Conservation (phyloP, 2,888 invertebrate genomes). For the Zygothrica quintamaculata region DNA sequence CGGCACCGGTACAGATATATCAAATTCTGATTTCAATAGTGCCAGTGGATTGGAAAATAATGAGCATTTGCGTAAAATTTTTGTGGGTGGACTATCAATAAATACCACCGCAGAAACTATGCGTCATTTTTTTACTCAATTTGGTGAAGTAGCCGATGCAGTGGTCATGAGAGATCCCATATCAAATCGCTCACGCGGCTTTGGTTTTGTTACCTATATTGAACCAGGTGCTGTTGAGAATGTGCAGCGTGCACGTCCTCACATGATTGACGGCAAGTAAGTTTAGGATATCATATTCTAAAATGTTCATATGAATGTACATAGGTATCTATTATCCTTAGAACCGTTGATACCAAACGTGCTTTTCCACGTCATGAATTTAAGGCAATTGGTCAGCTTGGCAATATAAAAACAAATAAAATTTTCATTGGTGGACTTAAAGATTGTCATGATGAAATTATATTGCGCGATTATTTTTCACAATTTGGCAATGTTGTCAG, state of each 20-base stretch:
- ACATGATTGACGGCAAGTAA: constrained; percentile 85
- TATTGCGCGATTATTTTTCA: constrained; percentile 77
- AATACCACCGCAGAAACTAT: constrained; percentile 75
- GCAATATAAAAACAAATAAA: constrained; percentile 69
- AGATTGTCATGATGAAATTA: constrained; percentile 79
- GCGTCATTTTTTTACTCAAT: constrained; percentile 75
- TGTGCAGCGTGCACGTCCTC: constrained; percentile 79
- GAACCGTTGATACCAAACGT: constrained; percentile 81
- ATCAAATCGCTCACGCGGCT: constrained; percentile 81
- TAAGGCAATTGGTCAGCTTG: constrained; percentile 56
- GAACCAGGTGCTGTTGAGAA: constrained; percentile 76
- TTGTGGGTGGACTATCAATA: constrained; percentile 80
- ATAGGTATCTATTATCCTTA: constrained; percentile 32
- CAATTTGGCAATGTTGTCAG: constrained; percentile 77
- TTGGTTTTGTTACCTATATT: constrained; percentile 81
- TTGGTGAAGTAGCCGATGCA: constrained; percentile 79
- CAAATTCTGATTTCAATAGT: constrained; percentile 1
- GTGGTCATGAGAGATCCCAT: constrained; percentile 82
- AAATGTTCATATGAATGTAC: too few species aligned
- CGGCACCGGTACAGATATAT: not conserved
- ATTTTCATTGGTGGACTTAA: constrained; percentile 82
- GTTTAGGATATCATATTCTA: constrained; percentile 54
- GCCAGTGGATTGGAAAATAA: constrained; percentile 8
- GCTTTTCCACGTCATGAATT: constrained; percentile 80
- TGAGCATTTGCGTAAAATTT: constrained; percentile 82